A percentile compares a stretch with the other conserved stretches of the same genome.
Conservation (phyloP, 2,888 invertebrate species). For the Ochropacha duplaris region DNA sequence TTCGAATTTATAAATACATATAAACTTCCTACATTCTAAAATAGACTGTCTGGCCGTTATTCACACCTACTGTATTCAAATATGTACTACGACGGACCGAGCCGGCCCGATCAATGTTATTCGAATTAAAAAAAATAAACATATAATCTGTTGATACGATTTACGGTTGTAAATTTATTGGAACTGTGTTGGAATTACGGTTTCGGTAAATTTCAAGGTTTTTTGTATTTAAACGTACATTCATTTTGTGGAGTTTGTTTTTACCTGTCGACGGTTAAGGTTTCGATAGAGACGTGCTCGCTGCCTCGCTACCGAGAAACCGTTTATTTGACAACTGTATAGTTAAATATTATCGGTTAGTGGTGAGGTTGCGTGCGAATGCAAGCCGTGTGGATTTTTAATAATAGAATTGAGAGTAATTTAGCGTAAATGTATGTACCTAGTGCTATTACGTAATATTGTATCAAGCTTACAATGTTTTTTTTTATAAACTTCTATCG, state of each 20-base stretch:
- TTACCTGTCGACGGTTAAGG: not conserved
- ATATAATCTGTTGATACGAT: constrained; percentile 54
- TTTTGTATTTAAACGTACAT: constrained; percentile 29
- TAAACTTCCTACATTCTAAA: constrained; percentile 46
- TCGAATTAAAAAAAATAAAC: constrained; percentile 62
- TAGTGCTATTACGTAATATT: no score
- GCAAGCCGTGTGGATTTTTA: no score
- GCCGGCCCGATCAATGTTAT: constrained; percentile 53
- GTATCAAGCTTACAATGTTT: no score
- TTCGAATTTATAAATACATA: constrained; percentile 45
- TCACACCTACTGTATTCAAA: constrained; percentile 24
- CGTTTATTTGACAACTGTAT: not conserved
- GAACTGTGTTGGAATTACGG: constrained; percentile 43
- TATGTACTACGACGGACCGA: constrained; percentile 34
- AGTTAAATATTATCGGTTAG: no score
- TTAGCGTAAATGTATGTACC: no score
- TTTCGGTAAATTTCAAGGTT: constrained; percentile 36
- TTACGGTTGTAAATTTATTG: constrained; percentile 70
- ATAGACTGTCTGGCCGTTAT: constrained; percentile 31
- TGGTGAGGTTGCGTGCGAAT: no score
- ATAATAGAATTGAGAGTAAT: no score
- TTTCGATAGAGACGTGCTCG: not conserved
- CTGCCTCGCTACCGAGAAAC: not conserved
- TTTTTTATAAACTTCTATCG: no score
- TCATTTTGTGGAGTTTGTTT: constrained; percentile 12